These are phyloP conservation scores for Quadriops clusia DNA, from an alignment of 2,888 invertebrate genomes.

Conservation along the genomic window DNA sequence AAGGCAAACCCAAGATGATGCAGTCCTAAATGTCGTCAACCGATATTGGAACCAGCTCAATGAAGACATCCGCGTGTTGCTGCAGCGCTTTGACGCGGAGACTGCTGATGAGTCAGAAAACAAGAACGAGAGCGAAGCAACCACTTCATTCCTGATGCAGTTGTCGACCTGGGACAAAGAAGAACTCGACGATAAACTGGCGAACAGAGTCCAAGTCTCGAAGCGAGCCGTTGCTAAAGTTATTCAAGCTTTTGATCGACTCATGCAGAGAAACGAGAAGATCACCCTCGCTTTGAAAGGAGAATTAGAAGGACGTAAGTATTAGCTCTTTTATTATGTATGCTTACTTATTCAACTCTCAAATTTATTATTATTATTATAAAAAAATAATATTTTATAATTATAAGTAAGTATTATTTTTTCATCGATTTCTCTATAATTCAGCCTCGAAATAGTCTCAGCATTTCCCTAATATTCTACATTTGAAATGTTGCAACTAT, in stretches of 20 bases:
- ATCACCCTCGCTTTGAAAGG: slow-evolving; percentile 81
- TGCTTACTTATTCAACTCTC: slow-evolving; percentile 2
- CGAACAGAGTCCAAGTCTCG: slow-evolving; percentile 91
- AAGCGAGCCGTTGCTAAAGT: slow-evolving; percentile 94
- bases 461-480: too few species aligned
- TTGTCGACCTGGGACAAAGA: slow-evolving; percentile 97
- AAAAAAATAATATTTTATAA: background rate
- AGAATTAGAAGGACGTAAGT: slow-evolving; percentile 57
- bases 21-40: slow-evolving; percentile 94
- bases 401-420: background rate
- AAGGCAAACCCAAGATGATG: slow-evolving; percentile 92
- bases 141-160: slow-evolving; percentile 90
- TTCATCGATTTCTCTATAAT: too few species aligned
- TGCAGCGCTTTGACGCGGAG: slow-evolving; percentile 95
- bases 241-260: slow-evolving; percentile 88
- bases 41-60: slow-evolving; percentile 94
- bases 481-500: too few species aligned
- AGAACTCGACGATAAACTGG: slow-evolving; percentile 89
- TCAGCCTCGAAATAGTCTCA: too few species aligned
- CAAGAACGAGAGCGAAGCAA: slow-evolving; percentile 92
- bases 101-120: slow-evolving; percentile 93
- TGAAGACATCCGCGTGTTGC: slow-evolving; percentile 87
- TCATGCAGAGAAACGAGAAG: slow-evolving; percentile 93
- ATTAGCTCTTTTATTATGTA: slow-evolving; percentile 9
- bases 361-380: slow-evolving; percentile 5